Evolutionary conservation across 2,113 vertebrate species (phyloP), one percentile per base, ranked within the genome.

Genomic region (Okapia johnstoni): DNA sequence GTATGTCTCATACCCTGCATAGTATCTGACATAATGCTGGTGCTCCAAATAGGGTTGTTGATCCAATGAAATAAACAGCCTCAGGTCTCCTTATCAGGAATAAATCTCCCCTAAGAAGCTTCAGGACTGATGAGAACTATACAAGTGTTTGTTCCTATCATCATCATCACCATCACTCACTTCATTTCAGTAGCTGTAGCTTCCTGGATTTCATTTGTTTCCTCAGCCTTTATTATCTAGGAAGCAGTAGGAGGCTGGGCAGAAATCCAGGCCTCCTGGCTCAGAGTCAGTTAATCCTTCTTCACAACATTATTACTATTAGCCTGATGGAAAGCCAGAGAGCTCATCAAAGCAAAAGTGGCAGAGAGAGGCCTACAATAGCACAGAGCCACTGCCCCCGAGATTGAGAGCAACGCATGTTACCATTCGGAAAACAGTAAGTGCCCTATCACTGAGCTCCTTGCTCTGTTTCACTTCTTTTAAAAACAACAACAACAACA

Each of bases 241-340:
- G 63, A 95, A 95, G 94, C 93, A 63, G 91, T 95, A 26, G 96
- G 94, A 96, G 48, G 46, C 96, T 97, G 94, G 94, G 97, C 83
- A 88, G 79, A 91, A 94, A 80, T 98, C 97, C 96, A 97, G 97
- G 91, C 93, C 83, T 96, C 93, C 94, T 89, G 96, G 94, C 93
- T 97, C 90, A 57, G 40, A 83, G 88, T 86, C 91, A 91, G 97
- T 88, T 95, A 58, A 63, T 97, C 91, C 83, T 50, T 86, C 94
- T 80, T 86, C 85, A 79, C 83, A 79, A 79, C 26, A 61, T 81
- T 57, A 90, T 97, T n/a, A 28, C 91, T 48, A 84, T 93, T 88
- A 95, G 96, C 73, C 88, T 57, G 88, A 79, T 19, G n/a, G 94
- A 93, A 86, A 95, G 70, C 91, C 81, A 73, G 84, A 85, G 90